Evolutionary conservation across 2,888 invertebrate species (phyloP), one percentile per base, ranked within the genome.

Genomic region (Elysia crispata): DNA sequence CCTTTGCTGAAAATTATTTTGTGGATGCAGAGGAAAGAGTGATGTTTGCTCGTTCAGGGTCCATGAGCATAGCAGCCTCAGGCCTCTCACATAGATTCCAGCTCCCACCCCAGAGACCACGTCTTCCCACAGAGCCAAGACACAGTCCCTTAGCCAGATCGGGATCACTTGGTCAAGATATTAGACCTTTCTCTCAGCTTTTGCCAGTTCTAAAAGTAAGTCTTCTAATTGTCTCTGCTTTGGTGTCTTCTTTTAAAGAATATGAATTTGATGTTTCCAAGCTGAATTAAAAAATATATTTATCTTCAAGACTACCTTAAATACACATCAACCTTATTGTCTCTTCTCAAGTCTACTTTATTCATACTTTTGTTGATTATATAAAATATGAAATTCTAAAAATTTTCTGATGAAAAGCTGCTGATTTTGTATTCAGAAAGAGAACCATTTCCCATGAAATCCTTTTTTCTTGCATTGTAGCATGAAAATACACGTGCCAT

Each of bases 1-100:
- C 91, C 11, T 91, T 91, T 83, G 90, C 90, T n/a, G 91, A 91
- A 79, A 91, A 91, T 49, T 87, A 90, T 81, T 87, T 88, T 77
- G 88, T 90, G 49, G 89, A 89, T 84, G 88, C 88, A 13, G 90
- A 88, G 30, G 89, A 89, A 77, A 82, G 88, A 50, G 89, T 89
- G 54, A 41, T 41, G 41, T 88, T 89, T 85, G 87, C 89, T 25
- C 82, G 90, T 77, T 90, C 90, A 15, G 89, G 89, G 20, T 90
- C 90, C 28, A 83, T 90, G 82, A 89, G 89, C 82, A 87, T 86
- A 8, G 82, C 84, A 20, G 41, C 41, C 5, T 76, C 83, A 20
- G 82, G 83, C 57, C 86, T 85, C 49, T 54, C 50, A 3, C 76
- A 76, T 30, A 23, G 62, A n/a, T 18, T 33, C 1, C 60, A 73